phyloP scores from a whole-genome alignment of 2,113 vertebrate species.

The Oreotrochilus melanogaster region DNA sequence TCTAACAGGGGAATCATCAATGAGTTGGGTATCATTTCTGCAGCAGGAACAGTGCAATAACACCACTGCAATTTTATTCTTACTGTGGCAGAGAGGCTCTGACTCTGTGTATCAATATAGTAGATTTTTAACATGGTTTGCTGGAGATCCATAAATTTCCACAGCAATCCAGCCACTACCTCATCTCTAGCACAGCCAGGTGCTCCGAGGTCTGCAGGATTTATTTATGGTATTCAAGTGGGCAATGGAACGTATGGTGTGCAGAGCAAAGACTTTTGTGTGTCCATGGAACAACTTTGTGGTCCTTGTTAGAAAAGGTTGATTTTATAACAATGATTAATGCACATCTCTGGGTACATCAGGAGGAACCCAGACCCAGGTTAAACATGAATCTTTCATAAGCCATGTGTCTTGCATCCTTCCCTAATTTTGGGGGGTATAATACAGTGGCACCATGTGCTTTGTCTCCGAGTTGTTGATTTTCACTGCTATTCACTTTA shows the following conservation, averaged over 20 bases:
- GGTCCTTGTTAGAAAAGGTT: background rate
- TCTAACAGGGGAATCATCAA: background rate
- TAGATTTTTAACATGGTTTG: background rate
- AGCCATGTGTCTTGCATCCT: background rate
- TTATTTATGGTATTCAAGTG: background rate
- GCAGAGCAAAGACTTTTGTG: background rate
- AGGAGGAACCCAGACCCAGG: background rate
- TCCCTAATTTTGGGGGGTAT: background rate
- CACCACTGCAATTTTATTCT: background rate
- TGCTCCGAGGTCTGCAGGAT: slow-evolving; percentile 7
- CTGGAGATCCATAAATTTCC: slow-evolving; percentile 20
- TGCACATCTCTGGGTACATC: background rate
- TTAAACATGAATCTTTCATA: background rate
- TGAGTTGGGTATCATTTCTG: background rate
- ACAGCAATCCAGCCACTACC: background rate
- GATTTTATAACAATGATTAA: slow-evolving; percentile 3
- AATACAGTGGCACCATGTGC: background rate
- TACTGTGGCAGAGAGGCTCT: background rate
- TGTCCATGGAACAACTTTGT: background rate
- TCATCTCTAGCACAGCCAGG: slow-evolving; percentile 17
- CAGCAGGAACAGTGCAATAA: background rate
- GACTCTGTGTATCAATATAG: background rate
- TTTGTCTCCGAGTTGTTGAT: background rate
- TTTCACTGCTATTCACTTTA: background rate
- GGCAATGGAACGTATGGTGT: background rate